phyloP scores from a whole-genome alignment of 2,113 vertebrate species.

The Mugil cephalus region DNA sequence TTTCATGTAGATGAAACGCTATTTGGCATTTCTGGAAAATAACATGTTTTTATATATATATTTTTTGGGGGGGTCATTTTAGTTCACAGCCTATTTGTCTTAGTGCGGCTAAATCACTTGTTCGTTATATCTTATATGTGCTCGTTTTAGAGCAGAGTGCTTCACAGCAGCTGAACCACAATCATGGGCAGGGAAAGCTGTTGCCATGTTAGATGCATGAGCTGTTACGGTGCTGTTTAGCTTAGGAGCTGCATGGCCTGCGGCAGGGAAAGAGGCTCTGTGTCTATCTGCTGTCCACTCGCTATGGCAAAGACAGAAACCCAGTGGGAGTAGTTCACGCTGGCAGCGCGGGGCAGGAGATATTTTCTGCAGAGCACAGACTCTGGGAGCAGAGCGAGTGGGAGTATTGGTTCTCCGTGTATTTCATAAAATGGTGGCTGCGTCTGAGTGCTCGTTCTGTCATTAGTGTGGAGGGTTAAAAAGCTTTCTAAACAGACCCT shows the following conservation, averaged over 20 bases:
- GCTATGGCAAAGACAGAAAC: conserved; percentile 50
- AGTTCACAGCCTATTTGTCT: conserved; percentile 5
- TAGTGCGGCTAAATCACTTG: background rate
- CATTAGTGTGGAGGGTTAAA: conserved; percentile 67
- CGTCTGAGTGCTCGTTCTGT: conserved; percentile 62
- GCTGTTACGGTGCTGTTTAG: conserved; percentile 45
- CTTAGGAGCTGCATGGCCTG: conserved; percentile 48
- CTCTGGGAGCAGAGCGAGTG: conserved; percentile 63
- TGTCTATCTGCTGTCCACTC: conserved; percentile 59
- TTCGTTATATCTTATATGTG: conserved; percentile 12
- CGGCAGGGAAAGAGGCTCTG: conserved; percentile 41
- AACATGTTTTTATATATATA: too few relatives aligned
- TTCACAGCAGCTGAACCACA: conserved; percentile 22
- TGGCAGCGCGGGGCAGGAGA: conserved; percentile 51
- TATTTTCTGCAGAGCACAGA: conserved; percentile 64
- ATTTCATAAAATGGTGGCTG: conserved; percentile 67
- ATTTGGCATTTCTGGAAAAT: conserved; percentile 11
- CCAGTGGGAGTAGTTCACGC: conserved; percentile 55
- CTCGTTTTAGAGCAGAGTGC: conserved; percentile 1
- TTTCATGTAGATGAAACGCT: background rate
- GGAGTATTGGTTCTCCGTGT: conserved; percentile 64
- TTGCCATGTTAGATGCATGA: conserved; percentile 34
- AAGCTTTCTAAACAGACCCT: conserved; percentile 63
- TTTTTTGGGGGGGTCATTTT: background rate
- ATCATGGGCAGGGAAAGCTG: conserved; percentile 15